These are phyloP conservation scores for Tiliacea citrago DNA, from an alignment of 2,888 invertebrate species.

Conservation along the genomic window DNA sequence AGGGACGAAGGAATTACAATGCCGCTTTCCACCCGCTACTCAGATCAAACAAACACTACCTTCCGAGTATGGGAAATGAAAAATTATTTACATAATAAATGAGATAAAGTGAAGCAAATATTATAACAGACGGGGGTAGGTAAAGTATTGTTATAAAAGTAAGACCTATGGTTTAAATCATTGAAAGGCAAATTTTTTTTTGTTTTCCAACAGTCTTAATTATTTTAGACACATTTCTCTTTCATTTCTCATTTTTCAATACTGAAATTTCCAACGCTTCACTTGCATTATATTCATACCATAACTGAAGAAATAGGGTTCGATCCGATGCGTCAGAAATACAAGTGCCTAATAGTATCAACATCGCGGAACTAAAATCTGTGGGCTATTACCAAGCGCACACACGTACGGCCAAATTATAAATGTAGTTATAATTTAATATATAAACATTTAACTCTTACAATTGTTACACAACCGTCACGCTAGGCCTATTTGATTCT, in stretches of 20 bases:
- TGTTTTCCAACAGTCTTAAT: background rate
- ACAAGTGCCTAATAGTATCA: background rate
- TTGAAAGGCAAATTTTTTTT: background rate
- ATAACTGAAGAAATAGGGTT: background rate
- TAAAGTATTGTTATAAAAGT: background rate
- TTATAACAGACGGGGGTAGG: no score
- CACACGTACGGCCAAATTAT: constrained; percentile 13
- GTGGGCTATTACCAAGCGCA: background rate
- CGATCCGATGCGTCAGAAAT: background rate
- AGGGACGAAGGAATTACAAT: no score
- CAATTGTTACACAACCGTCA: constrained; percentile 57
- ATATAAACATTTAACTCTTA: constrained; percentile 49
- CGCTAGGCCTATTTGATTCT: constrained; percentile 51
- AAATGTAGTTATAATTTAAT: constrained; percentile 43
- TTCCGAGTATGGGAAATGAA: no score
- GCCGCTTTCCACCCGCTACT: no score
- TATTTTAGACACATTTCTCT: background rate
- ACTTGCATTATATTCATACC: background rate
- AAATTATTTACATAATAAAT: no score
- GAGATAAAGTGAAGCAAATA: no score
- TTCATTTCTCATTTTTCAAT: no score
- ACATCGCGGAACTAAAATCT: background rate
- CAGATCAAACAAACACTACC: no score
- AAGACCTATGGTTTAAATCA: background rate
- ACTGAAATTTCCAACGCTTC: background rate